Percentiles rank a stretch among this genome's conserved stretches.
These are phyloP conservation scores for Hyperopisus bebe DNA, from an alignment of 2,113 vertebrate genomes.

Conservation along the genomic window DNA sequence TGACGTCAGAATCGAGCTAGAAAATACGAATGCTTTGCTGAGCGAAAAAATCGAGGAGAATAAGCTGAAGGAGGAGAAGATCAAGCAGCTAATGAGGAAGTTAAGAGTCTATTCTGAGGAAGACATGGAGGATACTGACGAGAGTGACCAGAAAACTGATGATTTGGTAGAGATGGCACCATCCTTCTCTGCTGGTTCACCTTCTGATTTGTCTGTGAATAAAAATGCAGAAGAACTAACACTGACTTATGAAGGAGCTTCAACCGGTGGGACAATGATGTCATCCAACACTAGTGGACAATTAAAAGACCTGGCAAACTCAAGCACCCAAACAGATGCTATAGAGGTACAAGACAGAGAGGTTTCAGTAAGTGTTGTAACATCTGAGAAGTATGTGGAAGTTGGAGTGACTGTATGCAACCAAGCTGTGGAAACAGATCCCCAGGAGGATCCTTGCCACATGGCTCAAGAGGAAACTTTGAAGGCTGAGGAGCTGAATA, in stretches of 20 bases:
- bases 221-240: constrained; percentile 48
- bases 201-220: constrained; percentile 50
- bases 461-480: constrained; percentile 2
- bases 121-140: constrained; percentile 50
- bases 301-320: constrained; percentile 28
- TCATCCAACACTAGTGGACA: constrained; percentile 1
- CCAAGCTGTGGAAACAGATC: constrained; percentile 36
- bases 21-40: constrained; percentile 61
- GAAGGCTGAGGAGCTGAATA: not conserved
- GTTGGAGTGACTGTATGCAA: constrained; percentile 23
- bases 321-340: constrained; percentile 37
- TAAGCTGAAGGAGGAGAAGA: constrained; percentile 68
- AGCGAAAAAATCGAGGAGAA: constrained; percentile 70
- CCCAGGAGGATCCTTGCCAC: constrained; percentile 17
- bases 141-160: constrained; percentile 30
- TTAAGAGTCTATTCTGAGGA: constrained; percentile 45
- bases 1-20: constrained; percentile 67
- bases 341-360: constrained; percentile 20
- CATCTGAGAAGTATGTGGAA: constrained; percentile 29
- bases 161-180: constrained; percentile 3
- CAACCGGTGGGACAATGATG: constrained; percentile 37
- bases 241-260: constrained; percentile 53
- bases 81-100: constrained; percentile 65
- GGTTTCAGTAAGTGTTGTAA: constrained; percentile 6
- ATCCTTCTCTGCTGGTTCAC: constrained; percentile 17